Evolutionary conservation across 2,888 invertebrate genomes (phyloP).

Genomic region (Dinocampus coccinellae): DNA sequence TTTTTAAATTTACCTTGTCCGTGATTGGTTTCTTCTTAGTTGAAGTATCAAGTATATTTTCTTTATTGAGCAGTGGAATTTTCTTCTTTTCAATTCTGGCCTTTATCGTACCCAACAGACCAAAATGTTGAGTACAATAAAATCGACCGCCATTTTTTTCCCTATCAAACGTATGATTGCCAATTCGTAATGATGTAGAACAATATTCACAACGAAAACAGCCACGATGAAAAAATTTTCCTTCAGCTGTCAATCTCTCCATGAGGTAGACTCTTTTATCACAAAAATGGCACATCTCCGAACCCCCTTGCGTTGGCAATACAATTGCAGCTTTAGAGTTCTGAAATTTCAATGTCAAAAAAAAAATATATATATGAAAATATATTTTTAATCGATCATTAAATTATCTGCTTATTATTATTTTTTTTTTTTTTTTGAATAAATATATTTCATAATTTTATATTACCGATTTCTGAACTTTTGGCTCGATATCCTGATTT

Average conservation of each 20-base stretch:
- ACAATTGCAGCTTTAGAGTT: conserved; percentile 74
- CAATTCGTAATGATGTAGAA: conserved; percentile 84
- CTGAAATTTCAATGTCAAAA: conserved; percentile 63
- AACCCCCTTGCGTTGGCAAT: conserved; percentile 77
- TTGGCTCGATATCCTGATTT: conserved; percentile 72
- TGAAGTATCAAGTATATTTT: conserved; percentile 64
- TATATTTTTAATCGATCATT: conserved; percentile 27
- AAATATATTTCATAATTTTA: conserved; percentile 64
- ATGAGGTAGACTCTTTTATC: conserved; percentile 93
- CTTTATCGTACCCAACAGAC: conserved; percentile 73
- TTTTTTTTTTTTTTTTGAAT: background rate
- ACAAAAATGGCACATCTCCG: conserved; percentile 89
- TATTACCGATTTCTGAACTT: conserved; percentile 73
- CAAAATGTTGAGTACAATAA: conserved; percentile 83
- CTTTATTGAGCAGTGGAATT: conserved; percentile 61
- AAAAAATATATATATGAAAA: conserved; percentile 28
- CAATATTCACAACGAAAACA: conserved; percentile 97
- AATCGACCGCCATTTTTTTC: conserved; percentile 72
- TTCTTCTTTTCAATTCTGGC: conserved; percentile 63
- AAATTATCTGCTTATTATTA: background rate
- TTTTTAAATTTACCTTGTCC: conserved; percentile 66
- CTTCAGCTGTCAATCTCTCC: conserved; percentile 91
- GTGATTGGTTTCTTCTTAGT: conserved; percentile 68
- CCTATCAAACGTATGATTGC: conserved; percentile 67
- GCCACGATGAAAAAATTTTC: conserved; percentile 90